Percentiles rank a stretch among this genome's conserved stretches.
Conservation (phyloP, 2,888 invertebrate genomes). For the Cephalotes varians region DNA sequence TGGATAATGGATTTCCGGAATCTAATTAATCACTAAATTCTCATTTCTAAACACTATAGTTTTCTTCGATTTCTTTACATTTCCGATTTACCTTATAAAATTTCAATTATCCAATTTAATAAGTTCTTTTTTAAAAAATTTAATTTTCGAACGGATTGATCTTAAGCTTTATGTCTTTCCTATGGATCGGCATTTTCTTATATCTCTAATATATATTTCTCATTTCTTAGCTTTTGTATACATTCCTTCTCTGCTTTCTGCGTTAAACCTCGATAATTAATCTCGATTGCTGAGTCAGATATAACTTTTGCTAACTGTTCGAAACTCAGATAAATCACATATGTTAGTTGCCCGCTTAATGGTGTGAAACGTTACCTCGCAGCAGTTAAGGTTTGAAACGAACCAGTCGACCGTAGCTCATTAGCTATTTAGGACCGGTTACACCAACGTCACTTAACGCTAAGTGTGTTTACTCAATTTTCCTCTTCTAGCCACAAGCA, state of each 20-base stretch:
- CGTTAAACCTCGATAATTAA: slow-evolving; percentile 42
- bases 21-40: background rate
- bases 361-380: slow-evolving; percentile 44
- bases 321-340: slow-evolving; percentile 55
- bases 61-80: background rate
- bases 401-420: slow-evolving; percentile 52
- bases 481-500: slow-evolving; percentile 10
- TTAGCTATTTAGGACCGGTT: slow-evolving; percentile 54
- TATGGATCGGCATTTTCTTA: background rate
- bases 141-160: background rate
- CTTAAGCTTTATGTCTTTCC: background rate
- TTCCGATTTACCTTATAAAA: background rate
- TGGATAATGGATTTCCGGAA: background rate
- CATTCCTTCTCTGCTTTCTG: background rate
- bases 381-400: slow-evolving; percentile 49
- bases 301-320: slow-evolving; percentile 47
- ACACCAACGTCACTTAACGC: slow-evolving; percentile 44
- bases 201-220: background rate
- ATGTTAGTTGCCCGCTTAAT: slow-evolving; percentile 49
- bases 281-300: slow-evolving; percentile 48
- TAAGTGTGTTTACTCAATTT: slow-evolving; percentile 54
- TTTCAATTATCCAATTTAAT: background rate
- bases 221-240: slow-evolving; percentile 4
- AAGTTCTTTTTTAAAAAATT: background rate
- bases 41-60: background rate